Evolutionary conservation across 2,797 vertebrate genomes (phyloP).

Genomic region (Apodemus agrarius): DNA sequence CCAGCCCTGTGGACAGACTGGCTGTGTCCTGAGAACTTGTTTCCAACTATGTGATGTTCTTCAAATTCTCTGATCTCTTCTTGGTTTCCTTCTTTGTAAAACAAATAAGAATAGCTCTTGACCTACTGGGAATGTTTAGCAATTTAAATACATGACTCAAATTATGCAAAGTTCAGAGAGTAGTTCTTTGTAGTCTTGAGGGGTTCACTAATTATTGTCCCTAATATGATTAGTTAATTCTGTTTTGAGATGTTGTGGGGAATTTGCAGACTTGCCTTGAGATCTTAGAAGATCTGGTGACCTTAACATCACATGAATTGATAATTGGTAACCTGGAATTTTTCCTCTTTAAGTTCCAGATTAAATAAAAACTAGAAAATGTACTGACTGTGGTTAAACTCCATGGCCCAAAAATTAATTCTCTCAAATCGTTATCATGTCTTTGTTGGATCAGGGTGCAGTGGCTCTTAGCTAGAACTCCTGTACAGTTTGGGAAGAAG

Average conservation of each 20-base stretch:
- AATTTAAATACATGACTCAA: not conserved
- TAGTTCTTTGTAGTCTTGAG: not conserved
- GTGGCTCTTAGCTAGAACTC: not conserved
- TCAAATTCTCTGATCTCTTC: not conserved
- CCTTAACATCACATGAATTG: not conserved
- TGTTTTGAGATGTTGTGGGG: slow-evolving; percentile 20
- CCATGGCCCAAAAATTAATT: not conserved
- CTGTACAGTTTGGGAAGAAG: not conserved
- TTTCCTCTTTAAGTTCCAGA: slow-evolving; percentile 36
- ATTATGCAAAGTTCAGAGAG: not conserved
- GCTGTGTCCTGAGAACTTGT: not conserved
- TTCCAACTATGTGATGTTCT: not conserved
- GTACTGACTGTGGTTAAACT: not conserved
- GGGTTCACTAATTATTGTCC: not conserved
- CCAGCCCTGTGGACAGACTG: not conserved
- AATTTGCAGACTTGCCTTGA: not conserved
- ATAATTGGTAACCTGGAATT: not conserved
- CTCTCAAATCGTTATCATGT: not conserved
- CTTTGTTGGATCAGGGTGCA: not conserved
- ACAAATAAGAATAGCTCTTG: slow-evolving; percentile 14
- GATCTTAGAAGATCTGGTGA: not conserved
- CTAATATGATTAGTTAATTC: slow-evolving; percentile 5
- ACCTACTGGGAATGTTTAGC: not conserved
- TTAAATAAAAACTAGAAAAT: slow-evolving; percentile 35
- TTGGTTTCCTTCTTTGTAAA: slow-evolving; percentile 32